phyloP scores from a whole-genome alignment of 1,140 invertebrate genomes.

The Myzus persicae region DNA sequence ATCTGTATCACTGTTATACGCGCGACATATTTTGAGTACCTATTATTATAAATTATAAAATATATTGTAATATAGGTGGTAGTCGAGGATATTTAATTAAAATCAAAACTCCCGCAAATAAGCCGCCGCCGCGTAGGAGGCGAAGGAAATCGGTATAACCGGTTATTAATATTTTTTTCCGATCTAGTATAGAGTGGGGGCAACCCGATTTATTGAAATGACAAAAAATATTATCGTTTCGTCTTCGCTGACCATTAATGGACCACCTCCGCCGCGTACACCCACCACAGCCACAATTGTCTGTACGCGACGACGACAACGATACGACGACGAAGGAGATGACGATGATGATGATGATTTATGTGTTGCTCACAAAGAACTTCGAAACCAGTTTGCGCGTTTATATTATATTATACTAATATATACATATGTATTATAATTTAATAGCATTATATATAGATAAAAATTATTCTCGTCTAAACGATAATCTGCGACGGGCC shows the following conservation, averaged over 20 bases:
- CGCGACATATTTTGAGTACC: neutral
- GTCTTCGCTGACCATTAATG: conserved; percentile 48
- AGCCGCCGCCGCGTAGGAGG: neutral
- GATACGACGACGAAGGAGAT: neutral
- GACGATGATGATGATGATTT: conserved; percentile 17
- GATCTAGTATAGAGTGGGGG: neutral
- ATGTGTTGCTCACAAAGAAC: conserved; percentile 46
- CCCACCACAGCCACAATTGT: conserved; percentile 2
- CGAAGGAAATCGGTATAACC: neutral
- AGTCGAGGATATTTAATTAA: neutral
- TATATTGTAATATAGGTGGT: neutral
- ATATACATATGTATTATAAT: neutral
- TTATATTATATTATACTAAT: neutral
- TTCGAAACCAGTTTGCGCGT: conserved; percentile 40
- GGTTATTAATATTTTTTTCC: conserved; percentile 14
- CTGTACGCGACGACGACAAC: conserved; percentile 13
- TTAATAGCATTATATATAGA: conserved; percentile 10
- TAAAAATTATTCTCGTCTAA: conserved; percentile 15
- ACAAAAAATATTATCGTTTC: conserved; percentile 51
- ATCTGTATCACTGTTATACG: neutral
- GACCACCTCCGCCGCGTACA: conserved; percentile 10
- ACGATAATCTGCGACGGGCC: neutral
- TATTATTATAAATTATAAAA: neutral
- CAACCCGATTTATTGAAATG: conserved; percentile 52
- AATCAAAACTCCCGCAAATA: neutral